These are phyloP conservation scores for Carduelis carduelis DNA, from an alignment of 2,797 vertebrate species.

Conservation along the genomic window DNA sequence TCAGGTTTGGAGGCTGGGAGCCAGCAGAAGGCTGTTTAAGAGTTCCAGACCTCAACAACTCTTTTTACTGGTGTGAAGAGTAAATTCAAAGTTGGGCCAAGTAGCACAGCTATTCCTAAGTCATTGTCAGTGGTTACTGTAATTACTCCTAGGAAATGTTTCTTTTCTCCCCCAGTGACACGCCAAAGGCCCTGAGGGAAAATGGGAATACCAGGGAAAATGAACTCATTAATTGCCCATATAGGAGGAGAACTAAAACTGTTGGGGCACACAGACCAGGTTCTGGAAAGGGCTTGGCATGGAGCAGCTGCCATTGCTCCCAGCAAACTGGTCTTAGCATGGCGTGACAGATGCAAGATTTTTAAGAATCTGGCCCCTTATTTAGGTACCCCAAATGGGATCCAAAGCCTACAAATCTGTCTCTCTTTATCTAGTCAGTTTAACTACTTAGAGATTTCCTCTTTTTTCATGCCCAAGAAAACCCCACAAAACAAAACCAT, in stretches of 20 bases:
- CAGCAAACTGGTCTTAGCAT: not conserved
- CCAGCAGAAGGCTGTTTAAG: not conserved
- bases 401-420: not conserved
- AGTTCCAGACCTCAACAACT: not conserved
- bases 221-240: not conserved
- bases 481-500: not conserved
- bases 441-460: not conserved
- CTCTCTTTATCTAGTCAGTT: not conserved
- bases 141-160: not conserved
- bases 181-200: not conserved
- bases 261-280: not conserved
- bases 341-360: not conserved
- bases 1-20: not conserved
- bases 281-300: not conserved
- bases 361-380: not conserved
- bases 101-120: not conserved
- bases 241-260: not conserved
- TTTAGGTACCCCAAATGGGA: not conserved
- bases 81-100: not conserved
- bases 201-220: not conserved
- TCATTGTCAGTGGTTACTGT: not conserved
- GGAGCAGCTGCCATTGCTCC: not conserved
- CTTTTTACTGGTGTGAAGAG: not conserved
- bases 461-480: accelerated
- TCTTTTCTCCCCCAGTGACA: not conserved